Conservation (phyloP, 1,140 invertebrate species). For the Caerostris darwini region DNA sequence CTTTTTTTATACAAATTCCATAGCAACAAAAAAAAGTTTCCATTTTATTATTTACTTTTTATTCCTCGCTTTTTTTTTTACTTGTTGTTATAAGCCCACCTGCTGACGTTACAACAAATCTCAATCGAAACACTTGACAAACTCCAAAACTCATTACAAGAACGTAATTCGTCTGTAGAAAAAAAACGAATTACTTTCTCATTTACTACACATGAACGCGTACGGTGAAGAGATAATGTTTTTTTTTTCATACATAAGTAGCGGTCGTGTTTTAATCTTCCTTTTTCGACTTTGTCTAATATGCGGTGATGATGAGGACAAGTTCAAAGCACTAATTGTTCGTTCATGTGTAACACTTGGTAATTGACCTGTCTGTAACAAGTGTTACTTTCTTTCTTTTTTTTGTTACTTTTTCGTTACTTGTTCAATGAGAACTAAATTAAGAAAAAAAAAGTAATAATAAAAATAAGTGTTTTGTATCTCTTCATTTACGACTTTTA, state of each 20-base stretch:
- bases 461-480: no score
- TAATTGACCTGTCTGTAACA: conserved; percentile 56
- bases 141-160: conserved; percentile 43
- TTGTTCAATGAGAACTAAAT: conserved; percentile 38
- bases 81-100: not conserved
- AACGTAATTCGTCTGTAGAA: not conserved
- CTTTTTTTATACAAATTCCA: not conserved
- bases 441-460: not conserved
- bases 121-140: conserved; percentile 38
- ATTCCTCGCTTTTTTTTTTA: not conserved
- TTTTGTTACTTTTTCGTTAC: not conserved
- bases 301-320: not conserved
- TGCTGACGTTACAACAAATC: not conserved
- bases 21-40: not conserved
- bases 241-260: not conserved
- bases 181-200: not conserved
- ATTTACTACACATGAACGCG: conserved; percentile 50
- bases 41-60: not conserved
- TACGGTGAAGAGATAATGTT: not conserved
- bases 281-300: not conserved
- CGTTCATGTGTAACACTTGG: conserved; percentile 55
- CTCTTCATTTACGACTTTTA: not conserved
- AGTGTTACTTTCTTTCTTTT: not conserved
- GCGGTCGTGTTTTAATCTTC: not conserved
- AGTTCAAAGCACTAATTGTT: conserved; percentile 67